Base-by-base conservation (phyloP, 2,888 invertebrate genomes). In the Macaria notata region DNA sequence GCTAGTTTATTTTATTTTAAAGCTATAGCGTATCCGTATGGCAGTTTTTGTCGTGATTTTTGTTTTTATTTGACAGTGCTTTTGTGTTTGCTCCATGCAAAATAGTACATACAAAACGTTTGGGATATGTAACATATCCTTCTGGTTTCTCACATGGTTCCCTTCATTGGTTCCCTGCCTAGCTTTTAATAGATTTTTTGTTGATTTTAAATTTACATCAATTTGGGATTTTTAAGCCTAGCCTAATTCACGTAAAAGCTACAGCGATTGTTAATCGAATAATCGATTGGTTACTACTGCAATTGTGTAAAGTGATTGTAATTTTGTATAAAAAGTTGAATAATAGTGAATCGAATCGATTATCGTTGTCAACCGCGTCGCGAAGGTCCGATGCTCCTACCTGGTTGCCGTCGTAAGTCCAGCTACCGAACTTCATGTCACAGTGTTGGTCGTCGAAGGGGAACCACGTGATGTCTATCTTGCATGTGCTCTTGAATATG, bases 401-500 rank as follows among this genome's bases (percentile, higher is more conserved):
- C 96, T 97, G 97, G 93, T 95, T 96, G 93, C 98, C 98, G 92
- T 98, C 97, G 94, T 99, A 98, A 85, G 99, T 99, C 99, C 99
- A 99, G 93, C 99, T 98, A 93, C 99, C 99, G 92, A 99, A 99
- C 95, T 99, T 98, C 97, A 99, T 98, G 93, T 97, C 96, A 94
- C 99, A 99, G 93, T 96, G 96, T 95, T 99, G 99, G 93, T 99
- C 99, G 94, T 99, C 99, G 94, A 99, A 99, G 92, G 99, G 99
- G 95, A 99, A 99, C 99, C 99, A 99, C 92, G 98, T 98, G 95
- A 99, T 99, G 95, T 99, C 98, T 94, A 99, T 99, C 94, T 98
- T 98, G 95, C 99, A 99, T 93, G 99, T 99, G 95, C 98, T 98
- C 95, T 98, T 99, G 95, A 99, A 98, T 94, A 99, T 99, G 92